Evolutionary conservation across 1,140 invertebrate species (phyloP).

Genomic region (Micrasema longulum): DNA sequence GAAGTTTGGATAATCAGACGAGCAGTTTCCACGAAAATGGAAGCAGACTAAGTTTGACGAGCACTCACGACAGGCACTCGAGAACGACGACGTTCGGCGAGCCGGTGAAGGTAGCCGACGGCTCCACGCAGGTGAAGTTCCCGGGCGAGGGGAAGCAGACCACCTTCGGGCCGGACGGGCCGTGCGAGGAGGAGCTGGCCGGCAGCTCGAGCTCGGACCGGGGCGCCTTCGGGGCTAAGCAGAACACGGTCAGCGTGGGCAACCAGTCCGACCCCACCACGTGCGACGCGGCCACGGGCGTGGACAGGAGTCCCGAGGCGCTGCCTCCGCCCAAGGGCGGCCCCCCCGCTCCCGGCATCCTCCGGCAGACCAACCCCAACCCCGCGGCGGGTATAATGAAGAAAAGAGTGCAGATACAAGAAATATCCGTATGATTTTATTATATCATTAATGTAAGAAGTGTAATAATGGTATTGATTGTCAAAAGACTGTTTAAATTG

Average conservation of each 20-base stretch:
- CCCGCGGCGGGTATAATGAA: constrained; percentile 76
- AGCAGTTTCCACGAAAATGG: constrained; percentile 56
- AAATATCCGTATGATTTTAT: constrained; percentile 81
- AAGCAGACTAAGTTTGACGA: constrained; percentile 60
- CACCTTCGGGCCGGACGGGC: constrained; percentile 57
- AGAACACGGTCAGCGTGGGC: constrained; percentile 67
- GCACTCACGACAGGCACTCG: constrained; percentile 64
- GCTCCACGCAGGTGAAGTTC: constrained; percentile 67
- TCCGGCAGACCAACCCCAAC: constrained; percentile 69
- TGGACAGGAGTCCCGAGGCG: constrained; percentile 72
- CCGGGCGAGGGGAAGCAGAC: constrained; percentile 56
- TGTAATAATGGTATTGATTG: constrained; percentile 24
- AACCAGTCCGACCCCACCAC: constrained; percentile 59
- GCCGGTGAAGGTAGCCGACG: constrained; percentile 62
- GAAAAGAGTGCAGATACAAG: constrained; percentile 88
- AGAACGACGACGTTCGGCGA: constrained; percentile 65
- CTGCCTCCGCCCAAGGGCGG: constrained; percentile 75
- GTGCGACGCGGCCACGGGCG: constrained; percentile 61
- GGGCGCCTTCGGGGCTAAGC: constrained; percentile 61
- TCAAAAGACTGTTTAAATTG: constrained; percentile 29
- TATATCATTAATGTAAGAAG: constrained; percentile 27
- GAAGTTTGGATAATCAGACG: constrained; percentile 54
- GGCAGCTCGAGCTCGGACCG: constrained; percentile 65
- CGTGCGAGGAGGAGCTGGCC: constrained; percentile 58
- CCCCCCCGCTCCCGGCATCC: constrained; percentile 71